Evolutionary conservation across 2,888 invertebrate genomes (phyloP), one percentile per base, ranked within the genome.

Genomic region (Drosophila buzzatii): DNA sequence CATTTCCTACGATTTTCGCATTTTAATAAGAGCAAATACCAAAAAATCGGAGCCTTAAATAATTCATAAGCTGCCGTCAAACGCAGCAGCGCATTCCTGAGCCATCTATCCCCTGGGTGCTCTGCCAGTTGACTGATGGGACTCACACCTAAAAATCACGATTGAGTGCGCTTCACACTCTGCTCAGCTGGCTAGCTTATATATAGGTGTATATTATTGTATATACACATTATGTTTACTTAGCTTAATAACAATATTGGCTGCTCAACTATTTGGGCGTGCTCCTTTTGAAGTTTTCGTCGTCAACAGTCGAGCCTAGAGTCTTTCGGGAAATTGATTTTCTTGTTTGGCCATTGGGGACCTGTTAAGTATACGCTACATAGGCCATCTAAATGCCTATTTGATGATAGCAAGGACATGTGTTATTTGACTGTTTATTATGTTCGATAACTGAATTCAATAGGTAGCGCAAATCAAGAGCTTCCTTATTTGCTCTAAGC

Each of bases 41-140:
- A 62, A 61, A 70, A 74, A 77, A 78, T 70, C 63, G 57, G 39
- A 49, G 14, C 45, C 39, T 79, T 85, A 68, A 84, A 82, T 82
- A 75, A 85, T 80, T 85, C 65, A 82, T 73, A 75, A 75, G 73
- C 63, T 68, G 57, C 44, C 57, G 37, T 41, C 39, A 55, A 59
- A 58, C n/a, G 35, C 44, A 53, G 16, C 42, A 14, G 6, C 42
- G 6, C 18, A 12, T 12, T 18, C 18, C 20, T 42, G 16, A 16
- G 49, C 14, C 37, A 51, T 20, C n/a, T 14, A 23, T 8, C 35
- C n/a, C 49, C 49, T 49, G 49, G 31, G 18, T 31, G 16, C 18
- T 49, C 42, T 33, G 41, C 16, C 41, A 41, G 53, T 44, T 47
- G 67, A 56, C 55, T 57, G 63, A 67, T 72, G 37, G 33, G 31